Evolutionary conservation across 2,113 vertebrate species (phyloP).

Genomic region (Anolis sagrei): DNA sequence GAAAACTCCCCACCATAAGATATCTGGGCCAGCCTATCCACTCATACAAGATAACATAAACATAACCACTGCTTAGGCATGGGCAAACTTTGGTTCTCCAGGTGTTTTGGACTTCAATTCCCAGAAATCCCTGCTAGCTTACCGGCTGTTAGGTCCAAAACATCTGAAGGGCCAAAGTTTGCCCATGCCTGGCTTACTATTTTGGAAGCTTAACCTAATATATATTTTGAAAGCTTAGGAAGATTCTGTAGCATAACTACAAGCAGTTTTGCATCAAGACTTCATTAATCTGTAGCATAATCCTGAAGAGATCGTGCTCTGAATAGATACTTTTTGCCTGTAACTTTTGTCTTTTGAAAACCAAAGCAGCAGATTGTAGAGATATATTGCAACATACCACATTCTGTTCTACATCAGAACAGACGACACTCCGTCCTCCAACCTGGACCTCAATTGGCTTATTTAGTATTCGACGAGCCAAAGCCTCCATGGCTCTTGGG

Average conservation of each 20-base stretch:
- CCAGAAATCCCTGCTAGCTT: no score
- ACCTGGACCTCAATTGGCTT: conserved; percentile 98
- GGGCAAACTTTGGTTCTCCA: no score
- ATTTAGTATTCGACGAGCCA: conserved; percentile 92
- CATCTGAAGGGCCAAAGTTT: no score
- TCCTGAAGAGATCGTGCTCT: background rate
- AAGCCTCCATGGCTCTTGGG: conserved; percentile 96
- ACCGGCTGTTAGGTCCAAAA: no score
- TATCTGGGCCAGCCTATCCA: background rate
- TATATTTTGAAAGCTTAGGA: background rate
- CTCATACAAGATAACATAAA: background rate
- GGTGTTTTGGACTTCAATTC: no score
- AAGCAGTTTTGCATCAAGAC: background rate
- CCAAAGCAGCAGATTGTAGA: rapidly evolving
- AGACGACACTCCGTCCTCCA: conserved; percentile 95
- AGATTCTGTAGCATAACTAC: background rate
- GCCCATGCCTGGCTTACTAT: no score
- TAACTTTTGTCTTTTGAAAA: background rate
- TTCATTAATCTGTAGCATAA: background rate
- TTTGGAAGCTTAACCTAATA: background rate
- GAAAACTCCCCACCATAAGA: background rate
- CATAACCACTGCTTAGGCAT: background rate
- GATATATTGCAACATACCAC: conserved; percentile 80
- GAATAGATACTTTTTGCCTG: background rate
- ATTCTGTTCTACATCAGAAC: conserved; percentile 96